Conservation (phyloP, 2,113 vertebrate genomes). For the Catharus minimus region DNA sequence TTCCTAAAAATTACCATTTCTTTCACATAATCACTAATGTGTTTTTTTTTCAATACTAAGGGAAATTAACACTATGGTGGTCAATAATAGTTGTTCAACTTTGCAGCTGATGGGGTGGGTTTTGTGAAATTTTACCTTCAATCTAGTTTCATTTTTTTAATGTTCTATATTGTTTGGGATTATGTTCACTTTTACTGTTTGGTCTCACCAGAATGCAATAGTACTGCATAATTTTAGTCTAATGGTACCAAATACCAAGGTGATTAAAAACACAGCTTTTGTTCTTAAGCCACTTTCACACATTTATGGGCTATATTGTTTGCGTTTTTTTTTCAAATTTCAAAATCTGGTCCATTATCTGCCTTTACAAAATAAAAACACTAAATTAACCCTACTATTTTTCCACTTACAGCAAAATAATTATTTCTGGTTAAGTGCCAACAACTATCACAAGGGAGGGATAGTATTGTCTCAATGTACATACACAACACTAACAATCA, state of each 20-base stretch:
- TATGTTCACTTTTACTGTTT: not conserved
- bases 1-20: not conserved
- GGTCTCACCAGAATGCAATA: not conserved
- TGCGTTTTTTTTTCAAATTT: not conserved
- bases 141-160: not conserved
- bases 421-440: not conserved
- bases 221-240: not conserved
- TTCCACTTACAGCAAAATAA: not conserved
- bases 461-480: not conserved
- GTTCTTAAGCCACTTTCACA: not conserved
- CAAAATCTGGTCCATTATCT: not conserved
- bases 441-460: not conserved
- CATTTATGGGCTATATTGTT: not conserved
- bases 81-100: not conserved
- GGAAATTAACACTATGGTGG: not conserved
- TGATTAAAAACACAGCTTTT: not conserved
- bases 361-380: not conserved
- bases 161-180: not conserved
- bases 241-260: not conserved
- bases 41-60: not conserved
- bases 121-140: not conserved
- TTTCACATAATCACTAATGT: not conserved
- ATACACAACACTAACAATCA: accelerated
- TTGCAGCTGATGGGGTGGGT: not conserved
- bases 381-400: not conserved